Evolutionary conservation across 2,888 invertebrate species (phyloP), one percentile per base, ranked within the genome.

Genomic region (Drosophila rellima): DNA sequence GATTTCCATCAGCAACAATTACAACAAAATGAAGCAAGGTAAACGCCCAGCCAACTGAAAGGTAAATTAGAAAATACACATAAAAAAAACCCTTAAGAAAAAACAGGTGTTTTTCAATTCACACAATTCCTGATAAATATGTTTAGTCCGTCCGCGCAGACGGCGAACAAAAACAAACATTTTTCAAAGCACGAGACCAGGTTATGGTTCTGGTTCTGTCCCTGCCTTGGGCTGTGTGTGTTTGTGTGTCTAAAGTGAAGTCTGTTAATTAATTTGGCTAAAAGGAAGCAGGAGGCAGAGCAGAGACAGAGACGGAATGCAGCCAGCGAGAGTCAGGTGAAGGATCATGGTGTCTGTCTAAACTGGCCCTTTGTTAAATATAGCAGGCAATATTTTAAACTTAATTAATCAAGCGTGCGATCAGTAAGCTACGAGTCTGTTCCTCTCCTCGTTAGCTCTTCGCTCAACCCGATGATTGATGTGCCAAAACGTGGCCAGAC

Each of bases 361-460:
- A 26, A 23, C 20, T 51, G 60, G 57, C 54, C 64, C 59, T 69
- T 84, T 78, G 74, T 79, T 79, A 88, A 83, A 83, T 68, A 76
- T 83, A 83, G 82, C 77, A 75, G 84, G 89, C 75, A 69, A 85
- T 88, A 86, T 88, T 80, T 85, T 88, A 83, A 85, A 83, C 84
- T 83, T 86, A 85, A 85, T 88, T 88, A 86, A 85, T 85, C 89
- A 85, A 77, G 71, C 68, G 71, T 70, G 76, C 70, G 71, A 71
- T 69, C 61, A 57, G 42, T 54, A 76, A 77, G 70, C 64, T 74
- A 50, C 33, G 40, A 62, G 31, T 35, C 15, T 11, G 26, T 29
- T 18, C 47, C 31, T 6, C 17, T 31, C 60, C 29, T 13, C 48
- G 33, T 5, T 13, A n/a, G 33, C 13, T 0, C 47, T 0, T 18